Evolutionary conservation across 2,797 vertebrate species (phyloP).

Genomic region (Cyclura pinguis): DNA sequence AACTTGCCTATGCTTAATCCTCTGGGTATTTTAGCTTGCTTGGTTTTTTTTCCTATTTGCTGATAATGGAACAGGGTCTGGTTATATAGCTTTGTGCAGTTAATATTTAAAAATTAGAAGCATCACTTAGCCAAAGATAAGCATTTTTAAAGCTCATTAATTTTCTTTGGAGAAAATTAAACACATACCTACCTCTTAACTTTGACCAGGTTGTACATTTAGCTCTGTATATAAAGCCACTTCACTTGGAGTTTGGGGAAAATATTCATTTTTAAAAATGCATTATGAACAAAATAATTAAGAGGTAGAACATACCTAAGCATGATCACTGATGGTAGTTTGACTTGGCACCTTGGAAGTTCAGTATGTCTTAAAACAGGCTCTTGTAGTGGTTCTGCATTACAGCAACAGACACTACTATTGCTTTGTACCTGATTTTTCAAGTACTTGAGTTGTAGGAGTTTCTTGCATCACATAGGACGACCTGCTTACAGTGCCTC

Average conservation of each 20-base stretch:
- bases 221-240: background rate
- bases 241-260: background rate
- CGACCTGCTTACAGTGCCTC: background rate
- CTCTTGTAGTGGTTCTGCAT: background rate
- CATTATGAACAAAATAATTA: background rate
- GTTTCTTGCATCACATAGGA: background rate
- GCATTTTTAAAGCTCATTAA: background rate
- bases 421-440: background rate
- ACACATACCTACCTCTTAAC: background rate
- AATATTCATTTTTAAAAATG: background rate
- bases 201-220: background rate
- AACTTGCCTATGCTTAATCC: slow-evolving; percentile 57
- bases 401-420: background rate
- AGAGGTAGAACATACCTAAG: background rate
- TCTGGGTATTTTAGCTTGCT: background rate
- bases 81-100: background rate
- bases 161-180: background rate
- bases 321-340: background rate
- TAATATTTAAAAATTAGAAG: background rate
- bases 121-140: background rate
- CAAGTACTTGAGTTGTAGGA: background rate
- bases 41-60: background rate
- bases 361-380: background rate
- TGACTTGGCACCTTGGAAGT: background rate
- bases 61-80: background rate